Percentiles rank a stretch among this genome's conserved stretches.
Evolutionary conservation across 2,797 vertebrate species (phyloP).

Genomic region (Chaetophractus vellerosus): DNA sequence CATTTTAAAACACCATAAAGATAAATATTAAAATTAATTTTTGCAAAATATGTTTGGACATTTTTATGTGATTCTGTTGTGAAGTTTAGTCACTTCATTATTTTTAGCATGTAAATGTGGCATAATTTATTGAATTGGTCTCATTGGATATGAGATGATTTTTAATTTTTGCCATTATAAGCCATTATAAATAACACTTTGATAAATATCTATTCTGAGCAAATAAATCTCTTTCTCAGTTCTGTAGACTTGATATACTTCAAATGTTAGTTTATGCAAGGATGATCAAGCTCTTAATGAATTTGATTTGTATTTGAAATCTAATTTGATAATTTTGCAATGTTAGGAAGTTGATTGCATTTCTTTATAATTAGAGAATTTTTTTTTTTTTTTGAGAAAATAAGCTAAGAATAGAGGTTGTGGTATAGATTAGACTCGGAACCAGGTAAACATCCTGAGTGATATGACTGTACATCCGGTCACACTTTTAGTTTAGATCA

Average conservation of each 20-base stretch:
- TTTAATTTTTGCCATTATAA: conserved; percentile 43
- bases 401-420: background rate
- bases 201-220: background rate
- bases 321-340: conserved; percentile 43
- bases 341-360: background rate
- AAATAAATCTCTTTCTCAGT: background rate
- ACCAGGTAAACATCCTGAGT: background rate
- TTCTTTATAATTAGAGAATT: background rate
- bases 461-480: background rate
- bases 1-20: background rate
- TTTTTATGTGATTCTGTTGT: conserved; percentile 9
- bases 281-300: conserved; percentile 13
- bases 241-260: conserved; percentile 1
- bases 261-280: background rate
- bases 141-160: background rate
- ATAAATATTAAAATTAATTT: background rate
- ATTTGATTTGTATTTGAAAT: conserved; percentile 66
- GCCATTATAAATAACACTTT: background rate
- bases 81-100: background rate
- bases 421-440: background rate
- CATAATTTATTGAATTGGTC: background rate
- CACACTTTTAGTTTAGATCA: background rate
- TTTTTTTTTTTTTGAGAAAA: conserved; percentile 1
- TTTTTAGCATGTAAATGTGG: conserved; percentile 16
- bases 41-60: background rate